Evolutionary conservation across 2,888 invertebrate genomes (phyloP), one percentile per base, ranked within the genome.

Genomic region (Aphidoletes aphidimyza): DNA sequence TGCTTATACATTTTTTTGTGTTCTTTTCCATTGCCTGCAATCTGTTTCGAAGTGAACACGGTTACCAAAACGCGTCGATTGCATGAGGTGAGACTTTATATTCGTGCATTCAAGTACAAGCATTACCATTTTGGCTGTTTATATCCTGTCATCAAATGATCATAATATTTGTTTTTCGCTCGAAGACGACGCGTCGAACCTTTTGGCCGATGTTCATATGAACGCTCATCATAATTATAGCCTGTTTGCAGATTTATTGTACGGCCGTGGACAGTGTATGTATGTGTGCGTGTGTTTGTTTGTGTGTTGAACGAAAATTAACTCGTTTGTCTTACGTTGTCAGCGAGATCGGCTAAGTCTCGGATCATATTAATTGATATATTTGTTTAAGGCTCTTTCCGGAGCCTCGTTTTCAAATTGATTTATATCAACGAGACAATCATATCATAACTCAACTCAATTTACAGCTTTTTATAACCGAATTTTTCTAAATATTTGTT

Each of bases 101-200:
- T 69, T 30, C n/a, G 26, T 30, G 69, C n/a, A n/a, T 30, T 0
- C 19, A 69, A 30, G 11, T 30, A 30, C 34, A 30, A 0, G 37
- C 36, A 81, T 81, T 81, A 81, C 37, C 81, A 81, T 81, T 81
- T 69, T 69, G 69, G 69, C 69, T 69, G 69, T 69, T 69, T 69
- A 69, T 69, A 69, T 69, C 69, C 81, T 81, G 81, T 81, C 81
- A 81, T 81, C 81, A 81, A 81, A 81, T 81, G 81, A 81, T 81
- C 81, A 81, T 81, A 81, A 81, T 81, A 81, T 81, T 81, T 81
- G 81, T 81, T 81, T 78, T 78, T 34, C 17, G 19, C 34, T 78
- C 17, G 6, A n/a, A 54, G 17, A 54, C n/a, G 22, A 19, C 17
- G 9, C 14, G n/a, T n/a, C n/a, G n/a, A n/a, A n/a, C n/a, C n/a